Percentiles rank a stretch among this genome's conserved stretches.
Evolutionary conservation across 2,113 vertebrate genomes (phyloP).

Genomic region (Thryonomys swinderianus): DNA sequence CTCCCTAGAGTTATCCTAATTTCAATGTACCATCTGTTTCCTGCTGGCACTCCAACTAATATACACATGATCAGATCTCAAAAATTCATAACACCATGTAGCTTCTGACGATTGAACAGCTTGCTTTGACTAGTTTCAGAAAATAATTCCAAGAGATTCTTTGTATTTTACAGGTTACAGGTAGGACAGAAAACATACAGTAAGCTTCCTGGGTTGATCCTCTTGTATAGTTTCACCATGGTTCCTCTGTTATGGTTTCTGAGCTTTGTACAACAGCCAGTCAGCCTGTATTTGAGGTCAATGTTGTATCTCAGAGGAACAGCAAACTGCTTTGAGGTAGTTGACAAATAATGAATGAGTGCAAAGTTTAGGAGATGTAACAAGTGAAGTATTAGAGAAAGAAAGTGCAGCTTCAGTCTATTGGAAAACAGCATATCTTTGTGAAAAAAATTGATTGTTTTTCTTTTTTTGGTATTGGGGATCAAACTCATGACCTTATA

Average conservation of each 20-base stretch:
- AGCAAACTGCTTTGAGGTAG: not conserved
- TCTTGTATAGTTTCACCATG: not conserved
- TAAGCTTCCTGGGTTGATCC: not conserved
- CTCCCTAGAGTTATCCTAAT: slow-evolving; percentile 48
- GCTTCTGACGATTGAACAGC: slow-evolving; percentile 17
- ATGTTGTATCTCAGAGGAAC: not conserved
- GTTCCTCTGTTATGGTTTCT: not conserved
- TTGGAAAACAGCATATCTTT: not conserved
- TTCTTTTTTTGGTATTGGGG: too few relatives aligned
- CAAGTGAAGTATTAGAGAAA: not conserved
- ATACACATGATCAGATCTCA: slow-evolving; percentile 43
- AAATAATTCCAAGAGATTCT: not conserved
- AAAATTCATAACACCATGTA: not conserved
- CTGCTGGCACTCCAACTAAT: slow-evolving; percentile 39
- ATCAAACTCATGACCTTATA: too few relatives aligned
- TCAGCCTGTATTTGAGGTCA: not conserved
- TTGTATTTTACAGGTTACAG: not conserved
- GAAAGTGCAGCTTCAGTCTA: not conserved
- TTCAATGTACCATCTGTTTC: slow-evolving; percentile 66
- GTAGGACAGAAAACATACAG: not conserved
- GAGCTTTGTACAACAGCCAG: not conserved
- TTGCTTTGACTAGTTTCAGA: slow-evolving; percentile 26
- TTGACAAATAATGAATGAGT: not conserved
- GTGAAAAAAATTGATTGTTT: not conserved
- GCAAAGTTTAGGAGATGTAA: not conserved